Conservation (phyloP, 2,797 vertebrate species). For the Knipowitschia caucasica region DNA sequence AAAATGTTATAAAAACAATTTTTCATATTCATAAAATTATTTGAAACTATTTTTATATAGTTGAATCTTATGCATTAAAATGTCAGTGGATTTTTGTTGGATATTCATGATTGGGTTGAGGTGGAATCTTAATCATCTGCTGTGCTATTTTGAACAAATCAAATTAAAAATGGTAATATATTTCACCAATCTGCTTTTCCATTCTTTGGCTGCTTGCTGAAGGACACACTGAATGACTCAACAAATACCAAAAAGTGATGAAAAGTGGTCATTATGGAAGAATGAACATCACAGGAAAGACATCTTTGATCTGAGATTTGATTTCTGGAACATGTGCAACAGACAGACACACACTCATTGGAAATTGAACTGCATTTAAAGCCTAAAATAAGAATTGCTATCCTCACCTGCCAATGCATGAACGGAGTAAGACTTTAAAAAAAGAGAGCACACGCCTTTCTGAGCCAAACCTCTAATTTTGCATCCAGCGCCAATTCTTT, state of each 20-base stretch:
- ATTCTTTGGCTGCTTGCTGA: background rate
- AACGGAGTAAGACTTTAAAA: constrained; percentile 6
- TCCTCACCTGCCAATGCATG: background rate
- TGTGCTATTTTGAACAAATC: constrained; percentile 3
- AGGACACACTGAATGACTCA: constrained; percentile 1
- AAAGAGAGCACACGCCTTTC: constrained; percentile 19
- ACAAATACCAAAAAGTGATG: constrained; percentile 8
- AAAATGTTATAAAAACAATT: no score
- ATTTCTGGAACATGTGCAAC: background rate
- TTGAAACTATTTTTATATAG: no score
- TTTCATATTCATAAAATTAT: no score
- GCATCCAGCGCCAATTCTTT: constrained; percentile 13
- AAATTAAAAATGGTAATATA: background rate
- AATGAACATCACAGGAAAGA: constrained; percentile 17
- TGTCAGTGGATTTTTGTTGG: background rate
- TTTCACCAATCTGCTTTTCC: background rate
- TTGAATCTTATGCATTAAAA: no score
- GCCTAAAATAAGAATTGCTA: background rate
- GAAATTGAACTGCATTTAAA: background rate
- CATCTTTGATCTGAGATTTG: constrained; percentile 14
- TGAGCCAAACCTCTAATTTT: constrained; percentile 22
- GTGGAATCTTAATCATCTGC: background rate
- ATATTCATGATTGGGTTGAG: background rate
- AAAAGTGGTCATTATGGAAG: background rate
- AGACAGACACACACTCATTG: background rate